These are phyloP conservation scores for Oligia strigilis DNA, from an alignment of 2,888 invertebrate species.

Conservation along the genomic window DNA sequence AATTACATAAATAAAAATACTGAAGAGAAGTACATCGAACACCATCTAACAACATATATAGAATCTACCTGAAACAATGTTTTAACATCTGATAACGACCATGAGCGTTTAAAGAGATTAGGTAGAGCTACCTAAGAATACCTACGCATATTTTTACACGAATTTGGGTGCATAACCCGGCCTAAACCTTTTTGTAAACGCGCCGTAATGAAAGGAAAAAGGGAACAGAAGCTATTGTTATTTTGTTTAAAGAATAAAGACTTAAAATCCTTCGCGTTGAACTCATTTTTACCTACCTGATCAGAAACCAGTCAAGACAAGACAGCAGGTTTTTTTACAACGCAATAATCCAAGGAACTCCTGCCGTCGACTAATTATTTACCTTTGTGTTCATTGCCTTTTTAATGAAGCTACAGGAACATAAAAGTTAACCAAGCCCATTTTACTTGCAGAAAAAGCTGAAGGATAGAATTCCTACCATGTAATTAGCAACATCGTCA, in stretches of 20 bases:
- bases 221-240: slow-evolving; percentile 52
- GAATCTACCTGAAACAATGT: slow-evolving; percentile 27
- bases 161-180: slow-evolving; percentile 35
- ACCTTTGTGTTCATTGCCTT: slow-evolving; percentile 35
- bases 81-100: background rate
- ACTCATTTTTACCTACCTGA: slow-evolving; percentile 77
- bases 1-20: background rate
- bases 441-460: slow-evolving; percentile 27
- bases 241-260: slow-evolving; percentile 56
- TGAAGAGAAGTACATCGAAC: background rate
- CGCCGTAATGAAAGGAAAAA: slow-evolving; percentile 34
- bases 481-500: slow-evolving; percentile 15
- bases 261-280: slow-evolving; percentile 64
- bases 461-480: slow-evolving; percentile 1
- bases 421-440: slow-evolving; percentile 13
- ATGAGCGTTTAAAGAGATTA: slow-evolving; percentile 19
- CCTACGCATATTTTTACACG: slow-evolving; percentile 45
- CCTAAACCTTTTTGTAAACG: slow-evolving; percentile 30
- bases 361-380: slow-evolving; percentile 46
- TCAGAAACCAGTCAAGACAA: slow-evolving; percentile 73
- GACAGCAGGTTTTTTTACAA: slow-evolving; percentile 47
- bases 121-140: slow-evolving; percentile 1
- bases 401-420: slow-evolving; percentile 33
- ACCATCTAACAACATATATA: background rate
- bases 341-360: slow-evolving; percentile 30